Conservation (phyloP, 2,797 vertebrate genomes). For the Nasua narica region DNA sequence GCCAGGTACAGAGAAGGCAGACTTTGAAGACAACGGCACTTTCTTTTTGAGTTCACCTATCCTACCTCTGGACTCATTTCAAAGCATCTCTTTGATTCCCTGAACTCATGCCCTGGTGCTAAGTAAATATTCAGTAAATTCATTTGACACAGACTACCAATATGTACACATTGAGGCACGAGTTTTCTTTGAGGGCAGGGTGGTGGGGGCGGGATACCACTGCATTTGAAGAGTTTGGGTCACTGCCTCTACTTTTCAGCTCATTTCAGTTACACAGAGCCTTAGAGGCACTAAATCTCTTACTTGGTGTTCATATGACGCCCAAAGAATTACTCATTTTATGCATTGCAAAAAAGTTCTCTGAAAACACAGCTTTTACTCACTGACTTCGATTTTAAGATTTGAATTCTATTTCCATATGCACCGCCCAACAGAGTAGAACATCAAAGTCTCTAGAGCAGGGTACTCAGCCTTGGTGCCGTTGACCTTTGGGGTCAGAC, state of each 20-base stretch:
- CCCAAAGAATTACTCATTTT: not conserved
- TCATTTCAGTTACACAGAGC: conserved; percentile 14
- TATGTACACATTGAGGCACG: not conserved
- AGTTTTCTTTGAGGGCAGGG: not conserved
- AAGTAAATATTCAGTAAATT: conserved; percentile 43
- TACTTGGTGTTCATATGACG: not conserved
- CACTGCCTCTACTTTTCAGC: not conserved
- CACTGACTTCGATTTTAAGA: conserved; percentile 3
- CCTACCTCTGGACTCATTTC: not conserved
- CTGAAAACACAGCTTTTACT: conserved; percentile 21
- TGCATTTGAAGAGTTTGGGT: not conserved
- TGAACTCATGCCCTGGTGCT: not conserved
- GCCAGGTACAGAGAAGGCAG: not conserved
- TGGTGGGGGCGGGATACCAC: not conserved
- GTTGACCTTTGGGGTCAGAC: not conserved
- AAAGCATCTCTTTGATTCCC: not conserved
- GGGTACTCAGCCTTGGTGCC: not conserved
- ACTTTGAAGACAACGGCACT: not conserved
- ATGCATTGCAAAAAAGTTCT: not conserved
- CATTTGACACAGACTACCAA: not conserved
- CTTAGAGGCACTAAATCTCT: not conserved
- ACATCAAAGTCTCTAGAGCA: not conserved
- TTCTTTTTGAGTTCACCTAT: not conserved
- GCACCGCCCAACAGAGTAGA: not conserved
- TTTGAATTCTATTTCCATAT: not conserved